Evolutionary conservation across 2,113 vertebrate genomes (phyloP).

Genomic region (Mungos mungo): DNA sequence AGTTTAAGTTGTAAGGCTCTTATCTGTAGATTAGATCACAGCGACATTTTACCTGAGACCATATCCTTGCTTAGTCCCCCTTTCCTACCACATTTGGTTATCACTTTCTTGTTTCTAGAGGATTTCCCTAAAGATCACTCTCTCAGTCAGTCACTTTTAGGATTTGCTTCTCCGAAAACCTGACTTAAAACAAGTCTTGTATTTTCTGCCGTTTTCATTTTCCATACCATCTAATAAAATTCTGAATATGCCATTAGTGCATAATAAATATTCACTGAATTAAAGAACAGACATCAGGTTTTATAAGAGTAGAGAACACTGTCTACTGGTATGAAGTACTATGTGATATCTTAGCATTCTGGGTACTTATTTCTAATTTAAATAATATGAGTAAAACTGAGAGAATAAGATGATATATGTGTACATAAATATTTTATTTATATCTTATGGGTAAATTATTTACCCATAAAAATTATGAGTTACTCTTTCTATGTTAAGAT

Average conservation of each 20-base stretch:
- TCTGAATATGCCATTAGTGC: background rate
- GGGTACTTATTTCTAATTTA: background rate
- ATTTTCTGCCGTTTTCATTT: background rate
- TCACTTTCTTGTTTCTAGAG: background rate
- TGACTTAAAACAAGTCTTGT: background rate
- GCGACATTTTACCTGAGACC: background rate
- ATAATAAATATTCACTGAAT: background rate
- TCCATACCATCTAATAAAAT: background rate
- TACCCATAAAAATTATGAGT: background rate
- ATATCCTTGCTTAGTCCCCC: background rate
- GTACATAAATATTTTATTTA: background rate
- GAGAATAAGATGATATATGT: background rate
- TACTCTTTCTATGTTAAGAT: background rate
- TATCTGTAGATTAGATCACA: background rate
- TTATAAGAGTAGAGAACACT: background rate
- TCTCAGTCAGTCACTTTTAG: background rate
- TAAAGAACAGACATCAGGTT: background rate
- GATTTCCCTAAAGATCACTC: background rate
- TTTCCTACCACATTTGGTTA: background rate
- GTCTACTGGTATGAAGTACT: background rate
- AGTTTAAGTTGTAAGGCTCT: background rate
- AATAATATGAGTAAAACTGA: background rate
- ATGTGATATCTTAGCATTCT: background rate
- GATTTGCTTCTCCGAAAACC: background rate
- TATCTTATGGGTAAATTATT: background rate